Evolutionary conservation across 2,797 vertebrate genomes (phyloP).

Genomic region (Ctenosaura bakeri): DNA sequence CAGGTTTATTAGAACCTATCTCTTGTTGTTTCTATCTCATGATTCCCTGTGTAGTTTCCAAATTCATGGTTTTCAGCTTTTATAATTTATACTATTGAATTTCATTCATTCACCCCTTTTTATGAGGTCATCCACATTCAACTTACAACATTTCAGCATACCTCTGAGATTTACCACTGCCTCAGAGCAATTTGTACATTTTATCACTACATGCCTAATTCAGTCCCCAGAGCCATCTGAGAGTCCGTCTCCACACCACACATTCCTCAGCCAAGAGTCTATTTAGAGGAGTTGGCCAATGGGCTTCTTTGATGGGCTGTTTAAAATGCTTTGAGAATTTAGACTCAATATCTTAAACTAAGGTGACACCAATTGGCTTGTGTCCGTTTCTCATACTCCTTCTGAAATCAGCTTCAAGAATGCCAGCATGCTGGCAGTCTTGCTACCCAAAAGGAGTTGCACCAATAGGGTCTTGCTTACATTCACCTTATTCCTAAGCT

Average conservation of each 20-base stretch:
- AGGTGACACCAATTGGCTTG: neutral
- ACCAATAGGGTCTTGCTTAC: neutral
- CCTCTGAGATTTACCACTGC: neutral
- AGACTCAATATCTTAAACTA: neutral
- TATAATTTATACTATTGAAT: slow-evolving; percentile 8
- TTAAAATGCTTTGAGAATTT: neutral
- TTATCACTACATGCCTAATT: neutral
- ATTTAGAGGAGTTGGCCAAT: neutral
- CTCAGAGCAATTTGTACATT: neutral
- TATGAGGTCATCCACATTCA: neutral
- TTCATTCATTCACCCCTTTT: neutral
- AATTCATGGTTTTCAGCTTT: neutral
- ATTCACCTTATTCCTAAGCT: neutral
- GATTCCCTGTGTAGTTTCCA: neutral
- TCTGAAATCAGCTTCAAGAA: neutral
- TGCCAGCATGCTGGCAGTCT: neutral
- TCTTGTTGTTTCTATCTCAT: neutral
- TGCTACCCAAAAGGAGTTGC: neutral
- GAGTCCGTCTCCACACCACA: neutral
- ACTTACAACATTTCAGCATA: neutral
- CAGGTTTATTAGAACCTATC: neutral
- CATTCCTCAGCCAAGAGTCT: slow-evolving; percentile 38
- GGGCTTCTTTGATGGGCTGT: neutral
- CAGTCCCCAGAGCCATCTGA: neutral
- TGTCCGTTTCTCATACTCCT: neutral